These are phyloP conservation scores for Poecilus cupreus DNA, from an alignment of 2,888 invertebrate genomes.

Conservation along the genomic window DNA sequence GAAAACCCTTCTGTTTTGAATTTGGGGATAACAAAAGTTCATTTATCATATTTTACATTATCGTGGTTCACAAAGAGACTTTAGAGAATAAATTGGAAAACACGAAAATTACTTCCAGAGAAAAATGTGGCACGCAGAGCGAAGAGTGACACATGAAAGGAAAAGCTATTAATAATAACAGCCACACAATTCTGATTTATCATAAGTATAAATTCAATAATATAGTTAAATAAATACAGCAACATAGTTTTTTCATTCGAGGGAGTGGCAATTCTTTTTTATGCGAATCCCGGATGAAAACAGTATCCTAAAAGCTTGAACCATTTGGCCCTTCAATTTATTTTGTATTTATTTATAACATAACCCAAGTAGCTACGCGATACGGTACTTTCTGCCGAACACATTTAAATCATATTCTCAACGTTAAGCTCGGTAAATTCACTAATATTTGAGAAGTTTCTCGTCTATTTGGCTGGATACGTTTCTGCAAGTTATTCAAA, in stretches of 20 bases:
- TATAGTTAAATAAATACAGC: not conserved
- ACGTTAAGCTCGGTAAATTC: constrained; percentile 13
- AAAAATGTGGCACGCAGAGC: constrained; percentile 19
- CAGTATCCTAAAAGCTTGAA: not conserved
- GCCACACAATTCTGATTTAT: not conserved
- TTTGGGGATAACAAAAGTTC: not conserved
- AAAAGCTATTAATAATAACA: constrained; percentile 22
- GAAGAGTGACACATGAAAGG: constrained; percentile 14
- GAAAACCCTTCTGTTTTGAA: not conserved
- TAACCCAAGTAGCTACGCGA: not conserved
- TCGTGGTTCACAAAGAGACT: constrained; percentile 26
- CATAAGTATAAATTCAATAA: constrained; percentile 11
- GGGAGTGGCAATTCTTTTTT: too few relatives aligned
- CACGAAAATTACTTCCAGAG: constrained; percentile 26
- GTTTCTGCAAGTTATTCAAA: constrained; percentile 32
- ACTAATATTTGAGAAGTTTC: constrained; percentile 22
- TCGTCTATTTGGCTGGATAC: constrained; percentile 33
- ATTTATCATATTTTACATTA: constrained; percentile 18
- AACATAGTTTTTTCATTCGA: not conserved
- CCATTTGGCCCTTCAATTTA: not conserved
- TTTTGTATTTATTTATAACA: not conserved
- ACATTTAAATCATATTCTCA: constrained; percentile 11
- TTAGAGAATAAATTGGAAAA: constrained; percentile 24
- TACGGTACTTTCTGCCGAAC: not conserved
- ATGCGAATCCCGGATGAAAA: too few relatives aligned